Conservation (phyloP, 2,797 vertebrate species). For the Sarcophilus harrisii region DNA sequence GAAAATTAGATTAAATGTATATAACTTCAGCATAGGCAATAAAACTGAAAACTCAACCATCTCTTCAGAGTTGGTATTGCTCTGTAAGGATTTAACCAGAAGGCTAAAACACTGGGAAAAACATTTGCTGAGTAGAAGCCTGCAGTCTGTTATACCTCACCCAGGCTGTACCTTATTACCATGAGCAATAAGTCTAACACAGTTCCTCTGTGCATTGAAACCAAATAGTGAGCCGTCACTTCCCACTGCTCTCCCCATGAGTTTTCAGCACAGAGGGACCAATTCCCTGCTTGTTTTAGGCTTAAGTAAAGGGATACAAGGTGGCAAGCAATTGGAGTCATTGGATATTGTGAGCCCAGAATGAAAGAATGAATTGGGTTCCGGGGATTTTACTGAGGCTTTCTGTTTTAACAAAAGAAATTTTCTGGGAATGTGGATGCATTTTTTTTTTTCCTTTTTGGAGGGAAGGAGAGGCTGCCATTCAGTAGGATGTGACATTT, state of each 20-base stretch:
- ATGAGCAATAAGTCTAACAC: conserved; percentile 13
- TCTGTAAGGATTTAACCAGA: conserved; percentile 61
- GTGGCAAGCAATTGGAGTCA: conserved; percentile 19
- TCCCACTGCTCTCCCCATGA: conserved; percentile 51
- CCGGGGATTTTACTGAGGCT: conserved; percentile 47
- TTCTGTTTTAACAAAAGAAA: conserved; percentile 56
- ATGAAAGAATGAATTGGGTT: conserved; percentile 30
- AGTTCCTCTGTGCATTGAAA: conserved; percentile 22
- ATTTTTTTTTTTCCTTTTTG: conserved; percentile 31
- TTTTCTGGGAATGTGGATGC: conserved; percentile 59
- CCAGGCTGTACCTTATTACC: conserved; percentile 50
- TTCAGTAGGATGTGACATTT: conserved; percentile 68
- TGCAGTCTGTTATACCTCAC: conserved; percentile 27
- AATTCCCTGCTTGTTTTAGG: conserved; percentile 55
- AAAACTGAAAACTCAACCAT: neutral
- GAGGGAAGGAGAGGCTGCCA: conserved; percentile 61
- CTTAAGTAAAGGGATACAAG: conserved; percentile 15
- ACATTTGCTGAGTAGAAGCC: conserved; percentile 37
- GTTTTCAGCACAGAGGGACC: conserved; percentile 40
- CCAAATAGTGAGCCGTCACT: conserved; percentile 48
- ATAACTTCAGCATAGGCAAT: neutral
- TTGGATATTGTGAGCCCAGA: neutral
- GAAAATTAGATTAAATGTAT: conserved; percentile 20
- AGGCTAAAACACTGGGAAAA: conserved; percentile 52
- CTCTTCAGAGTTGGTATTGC: neutral